Conservation (phyloP, 1,140 invertebrate genomes). For the Bacillus rossius region DNA sequence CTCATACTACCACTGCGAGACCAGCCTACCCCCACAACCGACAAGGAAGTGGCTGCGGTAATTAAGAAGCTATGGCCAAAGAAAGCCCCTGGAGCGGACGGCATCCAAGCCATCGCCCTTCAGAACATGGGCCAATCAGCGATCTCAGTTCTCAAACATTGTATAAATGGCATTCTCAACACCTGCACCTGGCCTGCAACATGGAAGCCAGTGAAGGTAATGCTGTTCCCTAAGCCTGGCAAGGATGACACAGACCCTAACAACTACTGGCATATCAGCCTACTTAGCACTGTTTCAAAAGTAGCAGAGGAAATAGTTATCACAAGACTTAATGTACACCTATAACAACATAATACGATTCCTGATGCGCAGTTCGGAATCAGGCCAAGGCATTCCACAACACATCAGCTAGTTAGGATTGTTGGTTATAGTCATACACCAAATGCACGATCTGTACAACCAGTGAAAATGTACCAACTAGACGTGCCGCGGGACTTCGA, state of each 20-base stretch:
- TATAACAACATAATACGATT: constrained; percentile 1
- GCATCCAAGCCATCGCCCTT: constrained; percentile 4
- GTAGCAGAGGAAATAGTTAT: no score
- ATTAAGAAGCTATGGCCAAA: not conserved
- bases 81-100: constrained; percentile 8
- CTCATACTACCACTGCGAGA: no score
- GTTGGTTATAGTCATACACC: no score
- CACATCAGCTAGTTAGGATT: constrained; percentile 22
- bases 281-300: constrained; percentile 3
- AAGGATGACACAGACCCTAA: not conserved
- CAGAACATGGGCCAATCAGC: not conserved
- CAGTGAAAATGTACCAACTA: no score
- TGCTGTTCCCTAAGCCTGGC: constrained; percentile 11
- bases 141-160: not conserved
- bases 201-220: constrained; percentile 3
- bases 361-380: constrained; percentile 9
- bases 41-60: no score
- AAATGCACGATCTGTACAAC: no score
- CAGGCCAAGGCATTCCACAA: no score
- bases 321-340: not conserved
- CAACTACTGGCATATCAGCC: constrained; percentile 13
- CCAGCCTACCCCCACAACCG: no score
- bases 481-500: no score
- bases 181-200: not conserved
- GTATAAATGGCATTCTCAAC: constrained; percentile 4